phyloP scores from a whole-genome alignment of 2,888 invertebrate species.

The Caenorhabditis doughertyi region DNA sequence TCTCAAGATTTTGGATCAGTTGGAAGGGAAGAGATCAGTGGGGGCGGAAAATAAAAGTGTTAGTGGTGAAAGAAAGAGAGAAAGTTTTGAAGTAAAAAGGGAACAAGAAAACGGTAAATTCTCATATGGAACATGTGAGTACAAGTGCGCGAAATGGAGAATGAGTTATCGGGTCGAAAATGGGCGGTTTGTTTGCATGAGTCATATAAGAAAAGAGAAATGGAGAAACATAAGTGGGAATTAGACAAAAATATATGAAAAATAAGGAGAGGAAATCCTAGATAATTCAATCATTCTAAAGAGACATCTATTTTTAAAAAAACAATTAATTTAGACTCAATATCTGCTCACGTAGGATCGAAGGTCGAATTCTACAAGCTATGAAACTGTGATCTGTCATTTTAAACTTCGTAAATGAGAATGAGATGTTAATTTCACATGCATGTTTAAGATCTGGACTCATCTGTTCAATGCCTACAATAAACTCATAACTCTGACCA shows the following conservation, averaged over 20 bases:
- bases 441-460: no score
- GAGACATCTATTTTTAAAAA: neutral
- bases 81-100: conserved; percentile 17
- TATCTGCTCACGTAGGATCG: no score
- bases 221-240: neutral
- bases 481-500: no score
- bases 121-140: conserved; percentile 22
- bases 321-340: no score
- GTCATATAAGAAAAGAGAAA: conserved; percentile 17
- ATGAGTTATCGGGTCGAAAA: conserved; percentile 13
- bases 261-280: neutral
- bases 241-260: neutral
- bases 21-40: conserved; percentile 50
- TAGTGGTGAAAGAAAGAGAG: neutral
- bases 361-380: no score
- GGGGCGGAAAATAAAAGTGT: conserved; percentile 39
- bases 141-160: conserved; percentile 19
- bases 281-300: conserved; percentile 8
- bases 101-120: conserved; percentile 6
- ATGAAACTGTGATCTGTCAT: no score
- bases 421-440: no score
- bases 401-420: no score
- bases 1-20: conserved; percentile 40
- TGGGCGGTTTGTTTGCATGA: conserved; percentile 49
- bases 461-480: no score